Base-by-base conservation (phyloP, 2,113 vertebrate species). In the Uropsilus gracilis region DNA sequence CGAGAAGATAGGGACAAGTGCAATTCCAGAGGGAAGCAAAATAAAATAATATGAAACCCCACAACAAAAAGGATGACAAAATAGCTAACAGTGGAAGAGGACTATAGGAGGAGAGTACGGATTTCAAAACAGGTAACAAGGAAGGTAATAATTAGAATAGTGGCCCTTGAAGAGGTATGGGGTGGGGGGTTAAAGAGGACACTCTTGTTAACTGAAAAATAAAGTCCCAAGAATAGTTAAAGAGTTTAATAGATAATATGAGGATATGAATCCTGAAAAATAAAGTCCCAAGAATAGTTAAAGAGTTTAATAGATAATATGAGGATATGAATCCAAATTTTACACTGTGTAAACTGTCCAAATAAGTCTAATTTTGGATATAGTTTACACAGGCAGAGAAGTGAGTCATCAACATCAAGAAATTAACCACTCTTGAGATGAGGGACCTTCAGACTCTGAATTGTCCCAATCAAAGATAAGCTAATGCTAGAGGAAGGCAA, bases 31-130 rank as follows among this genome's bases (percentile, higher is more conserved):
- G 24, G 24, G 42, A 91, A 96, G 10, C 30, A 61, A 89, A 16
- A 95, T 24, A 64, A 94, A 95, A 88, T 80, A 92, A 57, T 24
- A 92, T 30, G 22, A 68, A 86, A 64, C 4, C 39, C 32, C 59
- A 88, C 30, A 77, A 61, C n/a, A 57, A 88, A 82, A 10, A 72
- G 18, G 18, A 55, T 77, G n/a, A 39, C 48, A 88, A 71, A 76
- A 92, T 71, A 59, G 28, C n/a, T 81, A 76, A 76, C 32, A 77
- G 48, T 77, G 14, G 42, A 53, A 84, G 77, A 64, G 48, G 24
- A 80, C 61, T 57, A 3, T 2, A 63, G n/a, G 48, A 84, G 20
- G 24, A 39, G 5, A 22, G 80, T 44, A 75, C 53, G 12, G 59
- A 18, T 57, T 86, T 85, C 30, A 50, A 30, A 78, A 86, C 86